phyloP scores from a whole-genome alignment of 2,888 invertebrate genomes.

The Drosophila limbata region DNA sequence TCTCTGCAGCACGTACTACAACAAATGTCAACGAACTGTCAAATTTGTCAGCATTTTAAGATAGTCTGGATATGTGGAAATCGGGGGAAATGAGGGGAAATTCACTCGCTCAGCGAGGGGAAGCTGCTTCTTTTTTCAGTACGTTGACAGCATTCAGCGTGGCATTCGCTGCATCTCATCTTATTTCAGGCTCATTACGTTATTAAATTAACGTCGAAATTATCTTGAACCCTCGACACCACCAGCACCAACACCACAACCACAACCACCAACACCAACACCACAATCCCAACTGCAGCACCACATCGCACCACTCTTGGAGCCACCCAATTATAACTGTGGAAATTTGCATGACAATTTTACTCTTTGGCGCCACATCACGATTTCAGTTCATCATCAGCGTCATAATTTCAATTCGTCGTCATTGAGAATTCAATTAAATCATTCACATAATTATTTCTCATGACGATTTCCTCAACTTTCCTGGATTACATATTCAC shows the following conservation, averaged over 20 bases:
- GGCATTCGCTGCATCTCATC: constrained; percentile 45
- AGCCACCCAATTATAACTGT: constrained; percentile 39
- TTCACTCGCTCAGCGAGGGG: background rate
- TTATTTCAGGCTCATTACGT: constrained; percentile 55
- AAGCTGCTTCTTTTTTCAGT: constrained; percentile 8
- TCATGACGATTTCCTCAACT: constrained; percentile 16
- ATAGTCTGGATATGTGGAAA: background rate
- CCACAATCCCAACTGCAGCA: background rate
- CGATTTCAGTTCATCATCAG: constrained; percentile 21
- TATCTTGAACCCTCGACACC: constrained; percentile 25
- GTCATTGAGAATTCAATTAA: constrained; percentile 57
- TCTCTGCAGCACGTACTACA: constrained; percentile 38
- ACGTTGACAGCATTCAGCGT: constrained; percentile 24
- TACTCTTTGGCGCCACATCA: constrained; percentile 42
- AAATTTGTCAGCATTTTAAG: constrained; percentile 60
- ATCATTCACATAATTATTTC: constrained; percentile 37
- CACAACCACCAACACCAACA: background rate
- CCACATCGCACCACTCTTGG: constrained; percentile 8
- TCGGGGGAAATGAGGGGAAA: background rate
- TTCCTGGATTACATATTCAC: constrained; percentile 10
- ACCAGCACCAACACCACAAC: background rate
- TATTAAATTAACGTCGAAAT: constrained; percentile 67
- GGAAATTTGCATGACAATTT: constrained; percentile 53
- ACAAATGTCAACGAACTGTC: constrained; percentile 70
- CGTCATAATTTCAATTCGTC: constrained; percentile 27